phyloP scores from a whole-genome alignment of 2,797 vertebrate genomes.

The Neostethus bicornis region DNA sequence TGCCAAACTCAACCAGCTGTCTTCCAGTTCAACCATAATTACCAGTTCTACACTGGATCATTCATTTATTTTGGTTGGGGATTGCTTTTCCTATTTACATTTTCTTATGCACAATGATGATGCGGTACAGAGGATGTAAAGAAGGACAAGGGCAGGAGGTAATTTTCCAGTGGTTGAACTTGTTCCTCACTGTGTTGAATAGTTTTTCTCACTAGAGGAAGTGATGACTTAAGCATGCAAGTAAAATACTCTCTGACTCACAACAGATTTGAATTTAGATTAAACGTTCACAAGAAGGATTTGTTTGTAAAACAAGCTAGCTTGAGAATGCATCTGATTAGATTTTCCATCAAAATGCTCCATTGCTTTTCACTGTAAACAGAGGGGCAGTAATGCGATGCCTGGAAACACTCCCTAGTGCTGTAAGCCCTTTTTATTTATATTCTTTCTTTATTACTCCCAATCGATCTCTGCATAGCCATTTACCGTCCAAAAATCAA shows the following conservation, averaged over 20 bases:
- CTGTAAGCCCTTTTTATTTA: constrained; percentile 54
- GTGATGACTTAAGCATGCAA: constrained; percentile 52
- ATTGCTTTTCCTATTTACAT: constrained; percentile 2
- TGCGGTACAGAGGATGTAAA: constrained; percentile 18
- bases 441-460: constrained; percentile 48
- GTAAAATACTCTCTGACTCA: constrained; percentile 37
- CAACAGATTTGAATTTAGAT: constrained; percentile 29
- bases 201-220: constrained; percentile 33
- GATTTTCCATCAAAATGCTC: neutral
- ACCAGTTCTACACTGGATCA: constrained; percentile 6
- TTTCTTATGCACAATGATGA: constrained; percentile 19
- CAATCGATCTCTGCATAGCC: constrained; percentile 55
- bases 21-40: constrained; percentile 9
- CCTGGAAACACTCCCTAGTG: constrained; percentile 17
- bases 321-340: constrained; percentile 9
- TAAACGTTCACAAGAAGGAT: constrained; percentile 17
- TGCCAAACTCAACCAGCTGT: neutral
- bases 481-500: constrained; percentile 70
- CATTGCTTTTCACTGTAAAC: constrained; percentile 8
- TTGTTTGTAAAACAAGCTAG: neutral
- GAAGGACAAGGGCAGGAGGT: constrained; percentile 51
- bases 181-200: constrained; percentile 35
- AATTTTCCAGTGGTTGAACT: constrained; percentile 58
- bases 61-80: constrained; percentile 15
- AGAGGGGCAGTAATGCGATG: constrained; percentile 8